Percentiles rank a stretch among this genome's conserved stretches.
phyloP scores from a whole-genome alignment of 2,888 invertebrate species.

The Chloroclysta siterata region DNA sequence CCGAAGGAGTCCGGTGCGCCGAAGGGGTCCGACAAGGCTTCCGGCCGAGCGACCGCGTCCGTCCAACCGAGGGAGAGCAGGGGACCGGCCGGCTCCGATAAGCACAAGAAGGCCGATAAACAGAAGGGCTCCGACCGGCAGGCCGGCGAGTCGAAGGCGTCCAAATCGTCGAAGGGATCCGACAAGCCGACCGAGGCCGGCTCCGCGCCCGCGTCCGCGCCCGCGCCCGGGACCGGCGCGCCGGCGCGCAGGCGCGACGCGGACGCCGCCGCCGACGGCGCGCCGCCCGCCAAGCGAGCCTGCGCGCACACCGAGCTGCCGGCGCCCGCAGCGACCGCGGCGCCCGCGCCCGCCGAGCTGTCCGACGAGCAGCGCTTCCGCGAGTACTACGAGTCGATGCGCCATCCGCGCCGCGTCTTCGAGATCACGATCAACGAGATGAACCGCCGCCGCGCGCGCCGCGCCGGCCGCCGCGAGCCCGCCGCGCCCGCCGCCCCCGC shows the following conservation, averaged over 20 bases:
- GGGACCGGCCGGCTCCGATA: neutral
- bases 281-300: neutral
- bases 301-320: neutral
- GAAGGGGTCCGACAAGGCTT: neutral
- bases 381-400: neutral
- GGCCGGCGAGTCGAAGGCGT: neutral
- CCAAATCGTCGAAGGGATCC: neutral
- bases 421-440: conserved; percentile 1
- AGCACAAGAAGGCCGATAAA: neutral
- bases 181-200: neutral
- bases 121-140: neutral
- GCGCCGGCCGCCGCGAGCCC: neutral
- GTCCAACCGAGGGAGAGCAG: neutral
- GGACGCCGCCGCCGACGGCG: neutral
- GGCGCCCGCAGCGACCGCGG: neutral
- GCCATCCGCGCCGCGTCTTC: neutral
- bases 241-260: neutral
- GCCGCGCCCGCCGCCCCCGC: neutral
- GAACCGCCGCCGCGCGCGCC: neutral
- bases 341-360: neutral
- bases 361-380: neutral
- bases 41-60: neutral
- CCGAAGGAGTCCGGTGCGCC: neutral
- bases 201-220: too few species aligned
- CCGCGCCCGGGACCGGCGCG: neutral